Evolutionary conservation across 2,888 invertebrate species (phyloP), one percentile per base, ranked within the genome.

Genomic region (Molanna angustata): DNA sequence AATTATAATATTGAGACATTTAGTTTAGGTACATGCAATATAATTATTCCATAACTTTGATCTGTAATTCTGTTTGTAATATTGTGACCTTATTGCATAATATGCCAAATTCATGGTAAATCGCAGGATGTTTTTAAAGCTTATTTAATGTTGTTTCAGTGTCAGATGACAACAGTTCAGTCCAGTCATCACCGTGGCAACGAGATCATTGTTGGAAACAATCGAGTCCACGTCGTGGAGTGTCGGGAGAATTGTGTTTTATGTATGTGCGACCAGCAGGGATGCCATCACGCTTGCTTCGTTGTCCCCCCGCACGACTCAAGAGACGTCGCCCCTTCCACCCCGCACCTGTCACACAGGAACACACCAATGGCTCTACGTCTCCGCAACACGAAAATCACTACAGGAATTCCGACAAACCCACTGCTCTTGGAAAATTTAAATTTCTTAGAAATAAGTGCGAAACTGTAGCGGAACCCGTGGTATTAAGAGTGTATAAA

Each of bases 191-290:
- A 65, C 92, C 91, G 57, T 91, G 91, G 89, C 89, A 90, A 73
- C 82, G 91, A 63, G 91, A 92, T 72, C 90, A 90, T 74, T 87
- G 88, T 68, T 92, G 91, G 90, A 91, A 91, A 72, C 91, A 91
- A 72, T 76, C 84, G 60, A 78, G 82, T 61, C 91, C 91, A 53
- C 83, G 85, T 64, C 83, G 83, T 61, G 83, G 86, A 69, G 76
- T 85, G 61, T 85, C 87, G 67, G 84, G 82, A 67, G 86, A 87
- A 74, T 77, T 89, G 75, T 80, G 82, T 66, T 81, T 90, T 67
- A 85, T 79, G 69, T 86, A 82, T 67, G 80, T 80, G 69, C 75
- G 83, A 61, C 80, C 82, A 53, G 76, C 77, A 61, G 72, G 74
- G 62, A 66, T 79, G 67, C 67, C 67, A 66, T 61, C 68, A 66